These are phyloP conservation scores for Nesometra sesokonis DNA, from an alignment of 35 echinoderm and acorn worm species.

Conservation along the genomic window DNA sequence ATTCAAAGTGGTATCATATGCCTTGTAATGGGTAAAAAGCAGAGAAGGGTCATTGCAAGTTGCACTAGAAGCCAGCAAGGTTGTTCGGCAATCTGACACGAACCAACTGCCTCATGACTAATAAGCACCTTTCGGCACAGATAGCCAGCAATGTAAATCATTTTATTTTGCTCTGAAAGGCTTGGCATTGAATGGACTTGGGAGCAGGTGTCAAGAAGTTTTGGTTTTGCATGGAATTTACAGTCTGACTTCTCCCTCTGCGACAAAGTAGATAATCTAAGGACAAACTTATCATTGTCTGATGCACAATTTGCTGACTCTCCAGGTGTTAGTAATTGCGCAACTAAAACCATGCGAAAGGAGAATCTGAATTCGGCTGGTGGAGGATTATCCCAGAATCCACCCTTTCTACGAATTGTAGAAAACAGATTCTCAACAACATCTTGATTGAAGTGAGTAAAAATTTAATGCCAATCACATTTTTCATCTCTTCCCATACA, in stretches of 20 bases:
- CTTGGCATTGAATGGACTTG: too few relatives aligned
- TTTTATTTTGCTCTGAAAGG: constrained; percentile 7
- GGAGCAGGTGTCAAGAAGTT: too few relatives aligned
- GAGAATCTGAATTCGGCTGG: constrained; percentile 22
- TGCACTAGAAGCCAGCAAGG: neutral
- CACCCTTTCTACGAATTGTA: constrained; percentile 20
- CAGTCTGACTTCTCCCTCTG: too few relatives aligned
- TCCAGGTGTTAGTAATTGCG: constrained; percentile 22
- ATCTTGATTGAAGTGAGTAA: too few relatives aligned
- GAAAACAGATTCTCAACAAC: too few relatives aligned
- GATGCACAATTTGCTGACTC: too few relatives aligned
- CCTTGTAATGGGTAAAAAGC: too few relatives aligned
- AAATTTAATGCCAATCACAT: neutral
- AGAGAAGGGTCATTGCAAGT: too few relatives aligned
- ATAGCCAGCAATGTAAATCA: constrained; percentile 27
- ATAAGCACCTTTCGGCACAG: constrained; percentile 2
- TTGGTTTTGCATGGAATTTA: too few relatives aligned
- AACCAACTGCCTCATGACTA: neutral
- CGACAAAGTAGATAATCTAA: too few relatives aligned
- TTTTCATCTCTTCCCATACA: constrained; percentile 26
- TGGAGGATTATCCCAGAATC: constrained; percentile 39
- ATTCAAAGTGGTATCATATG: neutral
- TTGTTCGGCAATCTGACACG: neutral
- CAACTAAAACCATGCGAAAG: constrained; percentile 26
- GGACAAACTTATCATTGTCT: too few relatives aligned